Conservation (phyloP, 2,888 invertebrate genomes). For the Portevinia maculata region DNA sequence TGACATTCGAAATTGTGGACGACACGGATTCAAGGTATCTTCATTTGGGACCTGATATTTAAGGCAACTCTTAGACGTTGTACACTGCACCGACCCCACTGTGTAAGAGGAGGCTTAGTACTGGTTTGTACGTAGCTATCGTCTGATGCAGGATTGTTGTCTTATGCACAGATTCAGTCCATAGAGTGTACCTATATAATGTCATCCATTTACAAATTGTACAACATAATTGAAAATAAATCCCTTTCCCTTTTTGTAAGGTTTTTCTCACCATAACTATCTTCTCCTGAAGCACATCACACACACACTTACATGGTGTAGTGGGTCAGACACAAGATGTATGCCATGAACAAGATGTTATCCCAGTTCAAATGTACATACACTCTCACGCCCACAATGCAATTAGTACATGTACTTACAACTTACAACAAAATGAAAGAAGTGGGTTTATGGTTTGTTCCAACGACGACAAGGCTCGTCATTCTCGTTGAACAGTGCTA, state of each 20-base stretch:
- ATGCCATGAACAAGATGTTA: conserved; percentile 50
- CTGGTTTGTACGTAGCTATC: neutral
- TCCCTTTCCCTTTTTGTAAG: conserved; percentile 45
- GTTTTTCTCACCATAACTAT: conserved; percentile 16
- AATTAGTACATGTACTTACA: conserved; percentile 55
- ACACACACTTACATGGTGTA: conserved; percentile 1
- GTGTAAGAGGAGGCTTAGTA: neutral
- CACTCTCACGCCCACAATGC: conserved; percentile 56
- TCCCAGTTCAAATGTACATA: conserved; percentile 36
- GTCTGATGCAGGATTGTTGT: neutral
- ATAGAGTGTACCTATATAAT: conserved; percentile 23
- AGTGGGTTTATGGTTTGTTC: conserved; percentile 1
- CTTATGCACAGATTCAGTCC: conserved; percentile 20
- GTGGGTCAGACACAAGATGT: conserved; percentile 17
- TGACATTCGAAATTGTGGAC: too few species aligned
- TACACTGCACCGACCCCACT: conserved; percentile 6
- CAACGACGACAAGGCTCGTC: neutral
- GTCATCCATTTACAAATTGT: conserved; percentile 51
- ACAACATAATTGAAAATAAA: conserved; percentile 67
- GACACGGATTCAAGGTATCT: too few species aligned
- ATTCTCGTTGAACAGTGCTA: conserved; percentile 12
- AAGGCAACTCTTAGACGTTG: too few species aligned
- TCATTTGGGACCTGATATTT: too few species aligned
- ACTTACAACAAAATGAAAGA: conserved; percentile 43
- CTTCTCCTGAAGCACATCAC: neutral